Evolutionary conservation across 2,888 invertebrate species (phyloP).

Genomic region (Neoaliturus tenellus): DNA sequence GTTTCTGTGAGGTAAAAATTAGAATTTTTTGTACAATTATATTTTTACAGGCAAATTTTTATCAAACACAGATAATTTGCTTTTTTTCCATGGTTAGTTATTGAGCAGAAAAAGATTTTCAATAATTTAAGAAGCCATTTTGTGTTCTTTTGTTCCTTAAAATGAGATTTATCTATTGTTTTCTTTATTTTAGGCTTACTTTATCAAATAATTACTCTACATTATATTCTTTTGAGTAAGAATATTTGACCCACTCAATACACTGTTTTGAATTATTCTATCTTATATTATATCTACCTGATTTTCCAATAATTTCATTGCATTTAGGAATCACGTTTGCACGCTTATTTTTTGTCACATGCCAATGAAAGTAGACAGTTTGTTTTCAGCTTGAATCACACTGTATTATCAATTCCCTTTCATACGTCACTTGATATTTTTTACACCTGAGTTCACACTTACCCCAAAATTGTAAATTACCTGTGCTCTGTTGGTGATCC

Average conservation of each 20-base stretch:
- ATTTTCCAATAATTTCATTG: background rate
- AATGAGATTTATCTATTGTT: background rate
- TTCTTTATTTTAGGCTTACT: background rate
- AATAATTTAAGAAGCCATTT: background rate
- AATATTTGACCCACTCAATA: background rate
- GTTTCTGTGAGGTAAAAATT: background rate
- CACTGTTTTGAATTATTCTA: background rate
- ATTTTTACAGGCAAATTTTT: conserved; percentile 10
- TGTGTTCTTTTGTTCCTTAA: conserved; percentile 3
- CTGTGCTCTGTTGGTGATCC: too few relatives aligned
- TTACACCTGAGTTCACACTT: background rate
- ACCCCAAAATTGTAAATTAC: background rate
- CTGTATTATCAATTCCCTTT: background rate
- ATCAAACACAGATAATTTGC: conserved; percentile 6
- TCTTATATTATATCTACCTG: background rate
- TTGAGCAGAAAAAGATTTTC: background rate
- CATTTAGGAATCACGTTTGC: background rate
- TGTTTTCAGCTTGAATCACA: background rate
- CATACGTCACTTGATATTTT: background rate
- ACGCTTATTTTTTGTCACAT: background rate
- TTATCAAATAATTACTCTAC: background rate
- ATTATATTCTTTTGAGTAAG: background rate
- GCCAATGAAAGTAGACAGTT: background rate
- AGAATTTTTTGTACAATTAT: conserved; percentile 11
- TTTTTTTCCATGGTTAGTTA: background rate